These are phyloP conservation scores for Crotalus horridus DNA, from an alignment of 2,113 vertebrate species.

Conservation along the genomic window DNA sequence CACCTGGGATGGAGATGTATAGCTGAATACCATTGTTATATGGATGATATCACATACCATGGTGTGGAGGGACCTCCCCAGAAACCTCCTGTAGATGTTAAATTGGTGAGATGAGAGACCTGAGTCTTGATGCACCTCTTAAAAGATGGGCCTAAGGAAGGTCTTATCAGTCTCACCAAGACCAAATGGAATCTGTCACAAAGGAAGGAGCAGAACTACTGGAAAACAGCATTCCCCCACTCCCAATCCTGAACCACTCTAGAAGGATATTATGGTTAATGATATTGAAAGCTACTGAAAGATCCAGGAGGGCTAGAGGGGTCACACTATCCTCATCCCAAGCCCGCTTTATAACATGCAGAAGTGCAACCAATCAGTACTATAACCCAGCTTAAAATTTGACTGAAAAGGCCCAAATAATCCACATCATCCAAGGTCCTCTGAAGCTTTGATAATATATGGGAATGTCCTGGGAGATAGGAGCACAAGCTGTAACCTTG, in stretches of 20 bases:
- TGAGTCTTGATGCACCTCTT: neutral
- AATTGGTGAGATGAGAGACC: neutral
- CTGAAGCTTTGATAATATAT: neutral
- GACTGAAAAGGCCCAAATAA: neutral
- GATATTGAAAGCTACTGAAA: neutral
- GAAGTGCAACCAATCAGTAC: neutral
- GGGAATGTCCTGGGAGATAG: neutral
- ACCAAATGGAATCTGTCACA: neutral
- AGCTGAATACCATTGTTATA: neutral
- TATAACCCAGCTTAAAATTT: neutral
- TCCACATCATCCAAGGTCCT: neutral
- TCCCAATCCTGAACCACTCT: neutral
- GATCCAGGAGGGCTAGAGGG: neutral
- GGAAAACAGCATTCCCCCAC: neutral
- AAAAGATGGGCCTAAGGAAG: neutral
- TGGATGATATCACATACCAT: neutral
- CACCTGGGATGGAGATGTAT: neutral
- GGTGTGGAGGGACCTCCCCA: neutral
- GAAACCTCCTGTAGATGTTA: neutral
- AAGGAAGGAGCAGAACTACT: neutral
- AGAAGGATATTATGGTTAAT: neutral
- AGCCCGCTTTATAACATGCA: neutral
- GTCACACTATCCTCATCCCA: neutral
- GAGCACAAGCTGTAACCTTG: neutral
- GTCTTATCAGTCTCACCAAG: neutral